Evolutionary conservation across 2,113 vertebrate genomes (phyloP), one percentile per base, ranked within the genome.

Genomic region (Oostethus manadensis): DNA sequence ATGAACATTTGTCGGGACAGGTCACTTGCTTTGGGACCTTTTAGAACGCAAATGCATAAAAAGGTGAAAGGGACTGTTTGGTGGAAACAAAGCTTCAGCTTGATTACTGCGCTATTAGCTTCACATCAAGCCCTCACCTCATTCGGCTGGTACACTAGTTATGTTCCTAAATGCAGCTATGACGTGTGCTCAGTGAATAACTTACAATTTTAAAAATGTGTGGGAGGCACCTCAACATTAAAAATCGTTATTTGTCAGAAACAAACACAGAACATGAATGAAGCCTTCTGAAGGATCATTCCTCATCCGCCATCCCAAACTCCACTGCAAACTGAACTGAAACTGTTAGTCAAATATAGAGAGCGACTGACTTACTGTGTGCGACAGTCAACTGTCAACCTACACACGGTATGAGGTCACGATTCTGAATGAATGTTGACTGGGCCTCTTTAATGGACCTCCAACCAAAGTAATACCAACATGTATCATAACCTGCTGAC

Each of bases 281-380:
- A 45, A 5, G 38, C 50, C 55, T 60, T 51, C 33, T 21, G 40
- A 7, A 6, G 57, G 55, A 62, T 67, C 26, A 43, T 58, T 54
- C 64, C 51, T 50, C 57, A 60, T 47, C 58, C 8, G 43, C 43
- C 72, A 57, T 60, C 50, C 77, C 74, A 84, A 82, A 83, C 82
- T 79, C 57, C 61, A 79, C 76, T 81, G 82, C 82, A 84, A 84
- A 78, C 68, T 35, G 55, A 15, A 23, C 44, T 21, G 18, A n/a
- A n/a, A 15, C 17, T 54, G 21, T 18, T 8, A 38, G 26, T 13
- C 38, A 2, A 42, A 4, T 42, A 42, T n/a, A n/a, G n/a, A n/a
- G n/a, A n/a, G n/a, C n/a, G n/a, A n/a, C n/a, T n/a, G n/a, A n/a
- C 29, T 1, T 33, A 33, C 5, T 4, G 29, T 7, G 29, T 26